Base-by-base conservation (phyloP, 1,140 invertebrate species). In the Zaprionus inermis region DNA sequence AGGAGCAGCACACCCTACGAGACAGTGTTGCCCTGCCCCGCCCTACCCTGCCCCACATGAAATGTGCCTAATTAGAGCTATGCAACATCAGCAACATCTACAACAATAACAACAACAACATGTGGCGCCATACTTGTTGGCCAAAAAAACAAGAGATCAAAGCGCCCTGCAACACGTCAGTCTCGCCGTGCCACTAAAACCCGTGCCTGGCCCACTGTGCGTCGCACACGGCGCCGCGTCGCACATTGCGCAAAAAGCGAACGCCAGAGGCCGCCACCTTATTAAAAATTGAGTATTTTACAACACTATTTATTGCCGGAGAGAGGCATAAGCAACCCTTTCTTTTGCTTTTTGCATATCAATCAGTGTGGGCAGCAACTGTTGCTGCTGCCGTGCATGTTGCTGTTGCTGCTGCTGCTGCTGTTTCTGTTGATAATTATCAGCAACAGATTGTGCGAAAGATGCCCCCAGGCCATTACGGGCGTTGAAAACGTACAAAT, bases 21-120 rank as follows among this genome's bases (percentile, higher is more conserved):
- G 34, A 24, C 32, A 51, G 7, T 14, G 22, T 3, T 36, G 61
- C 20, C 32, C 41, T 64, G 51, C 24, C 34, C 49, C 14, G 38
- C 38, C 32, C 41, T 64, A 38, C 24, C 34, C 49, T 5, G 38
- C 38, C 38, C 65, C 36, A 24, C 36, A n/a, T 55, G 54, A 88
- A 88, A 79, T 86, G 79, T 83, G 84, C 80, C 83, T 83, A 88
- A 88, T 88, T 88, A 88, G 84, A 74, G 83, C 82, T 79, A 76
- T 77, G 79, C 82, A 81, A 60, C 79, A 81, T 52, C 79, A 60
- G 22, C 57, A 63, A 12, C 20, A 67, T 3, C 74, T 65, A 16
- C 30, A 61, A 32, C 49, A 64, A 30, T 28, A 61, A 61, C 41
- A 69, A 59, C 41, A 34, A 44, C 51, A 38, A 51, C 72, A 74